Evolutionary conservation across 2,113 vertebrate species (phyloP).

Genomic region (Myrmecobius fasciatus): DNA sequence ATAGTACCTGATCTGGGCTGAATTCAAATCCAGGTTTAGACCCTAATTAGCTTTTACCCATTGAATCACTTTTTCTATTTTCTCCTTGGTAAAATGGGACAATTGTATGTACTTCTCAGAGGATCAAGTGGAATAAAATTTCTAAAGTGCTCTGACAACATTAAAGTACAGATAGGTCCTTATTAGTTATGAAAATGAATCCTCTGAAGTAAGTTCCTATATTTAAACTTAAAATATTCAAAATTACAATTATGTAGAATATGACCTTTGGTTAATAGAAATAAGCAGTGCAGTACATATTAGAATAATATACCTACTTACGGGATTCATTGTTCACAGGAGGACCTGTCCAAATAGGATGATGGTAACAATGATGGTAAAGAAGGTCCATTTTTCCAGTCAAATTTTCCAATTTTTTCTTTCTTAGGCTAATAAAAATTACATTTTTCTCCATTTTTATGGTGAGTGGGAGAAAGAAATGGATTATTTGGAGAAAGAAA

Average conservation of each 20-base stretch:
- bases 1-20: background rate
- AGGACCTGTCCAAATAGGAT: background rate
- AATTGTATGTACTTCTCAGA: background rate
- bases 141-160: background rate
- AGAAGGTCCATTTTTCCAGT: background rate
- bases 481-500: background rate
- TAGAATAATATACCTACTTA: background rate
- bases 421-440: background rate
- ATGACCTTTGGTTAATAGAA: background rate
- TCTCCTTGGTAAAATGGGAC: background rate
- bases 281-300: background rate
- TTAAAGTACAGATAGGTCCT: background rate
- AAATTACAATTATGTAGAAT: background rate
- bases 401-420: background rate
- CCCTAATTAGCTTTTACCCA: background rate
- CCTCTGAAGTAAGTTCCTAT: background rate
- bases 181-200: background rate
- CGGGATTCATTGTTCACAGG: background rate
- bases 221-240: background rate
- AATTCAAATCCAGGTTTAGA: background rate
- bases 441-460: background rate
- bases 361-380: background rate
- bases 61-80: background rate
- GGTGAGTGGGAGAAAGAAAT: background rate
- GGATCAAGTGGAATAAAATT: background rate